phyloP scores from a whole-genome alignment of 2,113 vertebrate species.

The Otus sunia region DNA sequence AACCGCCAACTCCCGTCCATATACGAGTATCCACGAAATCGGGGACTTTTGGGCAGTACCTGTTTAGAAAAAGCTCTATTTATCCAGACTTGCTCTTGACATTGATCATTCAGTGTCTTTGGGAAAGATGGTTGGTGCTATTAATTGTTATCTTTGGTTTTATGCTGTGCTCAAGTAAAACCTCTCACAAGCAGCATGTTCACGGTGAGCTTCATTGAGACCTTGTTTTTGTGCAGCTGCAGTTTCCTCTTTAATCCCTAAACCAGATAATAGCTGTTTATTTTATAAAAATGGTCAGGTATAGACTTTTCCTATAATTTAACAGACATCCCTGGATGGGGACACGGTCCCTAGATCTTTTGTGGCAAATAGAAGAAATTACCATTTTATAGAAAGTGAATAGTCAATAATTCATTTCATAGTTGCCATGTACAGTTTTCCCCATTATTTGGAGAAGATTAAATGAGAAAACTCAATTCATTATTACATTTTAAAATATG shows the following conservation, averaged over 20 bases:
- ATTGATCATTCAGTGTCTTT: background rate
- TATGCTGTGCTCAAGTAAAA: background rate
- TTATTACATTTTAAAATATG: background rate
- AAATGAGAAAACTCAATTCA: conserved; percentile 49
- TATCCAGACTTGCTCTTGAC: background rate
- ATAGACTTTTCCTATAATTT: background rate
- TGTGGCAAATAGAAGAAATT: background rate
- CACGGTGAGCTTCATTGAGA: background rate
- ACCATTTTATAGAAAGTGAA: background rate
- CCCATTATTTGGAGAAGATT: background rate
- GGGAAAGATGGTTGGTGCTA: background rate
- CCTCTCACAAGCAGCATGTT: background rate
- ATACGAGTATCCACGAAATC: background rate
- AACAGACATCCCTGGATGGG: background rate
- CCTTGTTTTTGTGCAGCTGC: background rate
- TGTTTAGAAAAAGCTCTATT: background rate
- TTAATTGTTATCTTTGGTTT: background rate
- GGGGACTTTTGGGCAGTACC: fast-evolving
- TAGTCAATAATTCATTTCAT: conserved; percentile 50
- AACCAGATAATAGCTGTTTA: background rate
- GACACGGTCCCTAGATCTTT: background rate
- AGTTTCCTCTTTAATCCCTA: background rate
- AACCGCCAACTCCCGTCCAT: background rate
- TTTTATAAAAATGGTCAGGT: background rate
- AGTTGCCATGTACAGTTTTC: conserved; percentile 9